Evolutionary conservation across 2,888 invertebrate species (phyloP).

Genomic region (Melolontha melolontha): DNA sequence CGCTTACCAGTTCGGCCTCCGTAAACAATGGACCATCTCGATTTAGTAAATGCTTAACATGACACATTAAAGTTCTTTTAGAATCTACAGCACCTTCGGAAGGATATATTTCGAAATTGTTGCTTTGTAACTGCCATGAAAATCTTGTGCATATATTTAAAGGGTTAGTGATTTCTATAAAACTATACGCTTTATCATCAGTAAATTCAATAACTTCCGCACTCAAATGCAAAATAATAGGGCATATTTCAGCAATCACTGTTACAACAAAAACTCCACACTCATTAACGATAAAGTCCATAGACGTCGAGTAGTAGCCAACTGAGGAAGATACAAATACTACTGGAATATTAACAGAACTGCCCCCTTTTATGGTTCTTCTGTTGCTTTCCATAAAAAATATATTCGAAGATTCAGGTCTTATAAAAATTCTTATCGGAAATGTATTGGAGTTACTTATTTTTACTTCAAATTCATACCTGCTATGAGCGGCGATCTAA

Average conservation of each 20-base stretch:
- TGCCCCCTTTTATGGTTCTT: slow-evolving; percentile 46
- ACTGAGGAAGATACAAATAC: not conserved
- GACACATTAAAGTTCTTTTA: slow-evolving; percentile 67
- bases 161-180: slow-evolving; percentile 68
- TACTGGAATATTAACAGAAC: not conserved
- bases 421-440: slow-evolving; percentile 22
- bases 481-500: slow-evolving; percentile 23
- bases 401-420: not conserved
- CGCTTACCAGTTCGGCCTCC: slow-evolving; percentile 59
- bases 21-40: slow-evolving; percentile 49
- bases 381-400: slow-evolving; percentile 50
- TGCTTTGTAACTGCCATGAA: slow-evolving; percentile 67
- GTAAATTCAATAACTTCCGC: slow-evolving; percentile 57
- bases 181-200: slow-evolving; percentile 63
- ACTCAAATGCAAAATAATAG: slow-evolving; percentile 58
- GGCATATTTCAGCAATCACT: slow-evolving; percentile 62
- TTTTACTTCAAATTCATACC: slow-evolving; percentile 4
- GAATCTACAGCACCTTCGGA: slow-evolving; percentile 68
- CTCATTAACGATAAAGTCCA: slow-evolving; percentile 61
- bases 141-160: slow-evolving; percentile 69
- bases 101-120: slow-evolving; percentile 68
- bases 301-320: slow-evolving; percentile 15
- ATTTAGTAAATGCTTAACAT: slow-evolving; percentile 60
- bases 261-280: slow-evolving; percentile 63
- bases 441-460: slow-evolving; percentile 23